Evolutionary conservation across 2,113 vertebrate species (phyloP).

Genomic region (Ranitomeya variabilis): DNA sequence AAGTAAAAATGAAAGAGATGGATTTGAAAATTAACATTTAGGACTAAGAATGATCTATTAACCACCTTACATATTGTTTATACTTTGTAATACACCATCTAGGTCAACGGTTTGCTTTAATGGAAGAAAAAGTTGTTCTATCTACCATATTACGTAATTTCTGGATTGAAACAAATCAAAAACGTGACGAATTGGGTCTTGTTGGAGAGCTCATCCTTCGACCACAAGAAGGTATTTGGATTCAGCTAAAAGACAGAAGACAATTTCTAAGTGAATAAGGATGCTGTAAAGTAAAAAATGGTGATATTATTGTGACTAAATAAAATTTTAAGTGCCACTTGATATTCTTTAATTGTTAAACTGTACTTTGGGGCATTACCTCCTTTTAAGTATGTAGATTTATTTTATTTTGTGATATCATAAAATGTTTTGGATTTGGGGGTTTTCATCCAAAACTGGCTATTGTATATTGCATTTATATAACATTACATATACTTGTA

Average conservation of each 20-base stretch:
- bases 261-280: not conserved
- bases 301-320: not conserved
- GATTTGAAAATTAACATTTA: not conserved
- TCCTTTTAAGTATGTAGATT: no score
- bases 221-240: slow-evolving; percentile 82
- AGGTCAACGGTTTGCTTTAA: slow-evolving; percentile 91
- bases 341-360: not conserved
- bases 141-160: slow-evolving; percentile 81
- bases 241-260: slow-evolving; percentile 80
- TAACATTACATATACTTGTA: no score
- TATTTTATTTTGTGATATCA: no score
- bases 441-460: not conserved
- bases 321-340: not conserved
- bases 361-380: not conserved
- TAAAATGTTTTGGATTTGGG: not conserved
- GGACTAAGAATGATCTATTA: not conserved
- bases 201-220: slow-evolving; percentile 86
- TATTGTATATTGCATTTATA: no score
- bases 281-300: not conserved
- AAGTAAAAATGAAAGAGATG: no score
- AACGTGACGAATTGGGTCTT: slow-evolving; percentile 78
- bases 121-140: slow-evolving; percentile 90
- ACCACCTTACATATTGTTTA: not conserved
- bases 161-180: slow-evolving; percentile 80
- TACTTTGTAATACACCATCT: not conserved